Evolutionary conservation across 2,113 vertebrate species (phyloP).

Genomic region (Barnardius zonarius): DNA sequence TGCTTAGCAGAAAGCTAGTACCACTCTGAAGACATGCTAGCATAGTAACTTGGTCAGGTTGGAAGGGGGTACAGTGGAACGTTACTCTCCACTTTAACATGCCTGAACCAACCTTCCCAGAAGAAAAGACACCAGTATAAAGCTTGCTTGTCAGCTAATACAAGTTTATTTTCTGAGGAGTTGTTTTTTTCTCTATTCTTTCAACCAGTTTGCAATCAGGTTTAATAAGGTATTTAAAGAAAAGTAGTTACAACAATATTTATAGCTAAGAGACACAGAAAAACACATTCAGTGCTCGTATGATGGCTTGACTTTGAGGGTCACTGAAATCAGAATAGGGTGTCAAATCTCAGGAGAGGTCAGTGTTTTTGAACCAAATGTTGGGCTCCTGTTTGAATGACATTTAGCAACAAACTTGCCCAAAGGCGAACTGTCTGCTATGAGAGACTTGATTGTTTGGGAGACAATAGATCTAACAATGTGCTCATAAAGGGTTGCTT

Average conservation of each 20-base stretch:
- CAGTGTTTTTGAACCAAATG: not conserved
- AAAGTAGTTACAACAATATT: constrained; percentile 33
- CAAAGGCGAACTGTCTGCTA: not conserved
- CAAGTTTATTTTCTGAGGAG: not conserved
- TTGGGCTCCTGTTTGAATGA: not conserved
- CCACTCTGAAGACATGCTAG: not conserved
- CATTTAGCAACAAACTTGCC: not conserved
- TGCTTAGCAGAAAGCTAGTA: not conserved
- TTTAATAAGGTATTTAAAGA: constrained; percentile 56
- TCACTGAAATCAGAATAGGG: not conserved
- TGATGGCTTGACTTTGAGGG: not conserved
- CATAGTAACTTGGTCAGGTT: not conserved
- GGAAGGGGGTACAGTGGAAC: not conserved
- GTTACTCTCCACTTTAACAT: not conserved
- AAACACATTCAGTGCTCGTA: not conserved
- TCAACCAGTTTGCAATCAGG: constrained; percentile 25
- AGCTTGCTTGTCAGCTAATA: constrained; percentile 9
- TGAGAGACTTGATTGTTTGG: not conserved
- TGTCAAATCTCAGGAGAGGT: not conserved
- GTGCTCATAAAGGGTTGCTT: not conserved
- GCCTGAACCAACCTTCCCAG: not conserved
- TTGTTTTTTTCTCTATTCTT: not conserved
- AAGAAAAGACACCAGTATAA: not conserved
- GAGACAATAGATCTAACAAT: not conserved
- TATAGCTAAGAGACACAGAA: not conserved